phyloP scores from a whole-genome alignment of 2,888 invertebrate genomes.

The Trachelus tabidus region DNA sequence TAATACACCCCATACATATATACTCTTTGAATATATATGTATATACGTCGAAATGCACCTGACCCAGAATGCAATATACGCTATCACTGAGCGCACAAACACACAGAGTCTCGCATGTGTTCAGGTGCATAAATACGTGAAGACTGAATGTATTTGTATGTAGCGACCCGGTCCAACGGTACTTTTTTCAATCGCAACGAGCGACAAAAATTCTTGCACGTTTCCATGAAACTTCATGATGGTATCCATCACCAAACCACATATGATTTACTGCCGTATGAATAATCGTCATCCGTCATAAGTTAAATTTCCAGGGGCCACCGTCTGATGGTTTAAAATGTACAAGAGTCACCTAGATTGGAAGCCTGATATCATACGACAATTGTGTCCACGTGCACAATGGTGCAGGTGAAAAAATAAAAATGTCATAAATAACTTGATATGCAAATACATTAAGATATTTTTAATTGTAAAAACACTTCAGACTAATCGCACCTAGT shows the following conservation, averaged over 20 bases:
- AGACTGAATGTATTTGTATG: background rate
- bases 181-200: background rate
- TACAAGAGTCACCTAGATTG: background rate
- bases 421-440: background rate
- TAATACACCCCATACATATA: background rate
- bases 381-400: background rate
- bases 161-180: background rate
- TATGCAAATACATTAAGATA: background rate
- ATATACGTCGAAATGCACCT: conserved; percentile 41
- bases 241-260: background rate
- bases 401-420: background rate
- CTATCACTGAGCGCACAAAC: conserved; percentile 29
- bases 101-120: background rate
- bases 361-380: background rate
- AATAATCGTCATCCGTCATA: background rate
- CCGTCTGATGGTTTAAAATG: background rate
- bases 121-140: background rate
- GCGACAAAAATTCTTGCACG: background rate
- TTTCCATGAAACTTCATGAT: background rate
- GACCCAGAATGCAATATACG: conserved; percentile 50
- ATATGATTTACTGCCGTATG: background rate
- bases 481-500: too few relatives aligned
- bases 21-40: background rate
- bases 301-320: background rate
- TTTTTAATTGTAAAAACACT: too few relatives aligned